Evolutionary conservation across 35 echinoderm and acorn worm genomes (phyloP), one percentile per base, ranked within the genome.

Genomic region (Patiria miniata): DNA sequence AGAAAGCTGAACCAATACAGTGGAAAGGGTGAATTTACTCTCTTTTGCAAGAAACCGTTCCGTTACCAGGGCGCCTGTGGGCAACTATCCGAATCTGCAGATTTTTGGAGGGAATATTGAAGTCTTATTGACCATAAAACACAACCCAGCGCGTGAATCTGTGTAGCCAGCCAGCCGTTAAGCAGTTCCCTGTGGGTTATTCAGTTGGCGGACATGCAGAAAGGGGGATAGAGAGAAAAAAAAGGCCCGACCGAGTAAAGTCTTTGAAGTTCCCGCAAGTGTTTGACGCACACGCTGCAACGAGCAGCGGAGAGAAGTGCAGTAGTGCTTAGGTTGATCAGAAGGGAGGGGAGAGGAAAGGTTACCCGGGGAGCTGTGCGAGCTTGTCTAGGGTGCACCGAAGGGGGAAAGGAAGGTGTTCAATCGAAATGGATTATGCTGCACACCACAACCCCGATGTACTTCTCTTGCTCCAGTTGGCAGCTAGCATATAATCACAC

Each of bases 1-100:
- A 73, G 65, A 73, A 73, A 73, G 65, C 65, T 73, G 65, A 73
- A 73, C 65, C 65, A 73, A 73, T 73, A 73, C 26, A 32, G 65
- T 73, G 65, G 65, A 73, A 73, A 73, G 65, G 34, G 18, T 34
- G 65, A 73, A 73, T 73, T 73, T 30, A 73, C 65, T 73, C 34
- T 73, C 65, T 73, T 22, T 23, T 73, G 65, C 65, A 73, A 73
- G 65, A 73, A 73, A 73, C 65, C 65, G 34, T 73, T 34, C 65
- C 65, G 65, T 73, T 73, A 32, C 65, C 65, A 32, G 65, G 65
- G 65, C 29, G 65, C 65, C 65, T 73, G 19, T 73, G 34, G 65
- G 65, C 65, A 73, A 73, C 34, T 73, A 22, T 36, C 10, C 29
- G 65, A 73, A 26, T 73, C 19, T 34, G 23, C 34, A 73, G 65